Evolutionary conservation across 1,140 invertebrate genomes (phyloP).

Genomic region (Phymastichus coffea): DNA sequence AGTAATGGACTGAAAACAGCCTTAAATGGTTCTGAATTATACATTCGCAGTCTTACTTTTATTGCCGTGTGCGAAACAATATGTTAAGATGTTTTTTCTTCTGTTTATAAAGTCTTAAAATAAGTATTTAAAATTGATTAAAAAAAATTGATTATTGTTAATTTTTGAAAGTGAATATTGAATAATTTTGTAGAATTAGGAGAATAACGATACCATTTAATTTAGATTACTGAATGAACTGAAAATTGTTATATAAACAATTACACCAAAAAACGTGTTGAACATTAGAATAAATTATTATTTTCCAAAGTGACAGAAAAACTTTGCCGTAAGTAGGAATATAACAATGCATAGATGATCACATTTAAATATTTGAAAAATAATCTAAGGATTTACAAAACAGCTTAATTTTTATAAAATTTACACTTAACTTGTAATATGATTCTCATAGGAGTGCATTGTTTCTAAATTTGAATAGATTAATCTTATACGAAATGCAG

Average conservation of each 20-base stretch:
- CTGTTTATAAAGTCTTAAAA: slow-evolving; percentile 1
- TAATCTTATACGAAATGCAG: not conserved
- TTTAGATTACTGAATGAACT: no score
- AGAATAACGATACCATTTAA: no score
- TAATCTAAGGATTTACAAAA: slow-evolving; percentile 19
- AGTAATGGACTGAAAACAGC: slow-evolving; percentile 12
- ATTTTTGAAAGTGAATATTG: slow-evolving; percentile 5
- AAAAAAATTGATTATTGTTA: slow-evolving; percentile 1
- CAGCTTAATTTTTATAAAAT: not conserved
- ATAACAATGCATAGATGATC: slow-evolving; percentile 6
- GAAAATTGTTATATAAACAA: not conserved
- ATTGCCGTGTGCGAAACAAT: not conserved
- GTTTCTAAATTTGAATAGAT: not conserved
- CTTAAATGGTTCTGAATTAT: slow-evolving; percentile 12
- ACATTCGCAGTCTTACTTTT: slow-evolving; percentile 14
- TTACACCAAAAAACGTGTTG: not conserved
- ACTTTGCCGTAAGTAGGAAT: slow-evolving; percentile 2
- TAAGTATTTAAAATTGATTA: slow-evolving; percentile 10
- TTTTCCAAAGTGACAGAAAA: slow-evolving; percentile 17
- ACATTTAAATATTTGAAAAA: slow-evolving; percentile 11
- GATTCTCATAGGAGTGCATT: not conserved
- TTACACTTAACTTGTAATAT: not conserved
- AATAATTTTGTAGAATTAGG: slow-evolving; percentile 1
- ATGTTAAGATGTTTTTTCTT: slow-evolving; percentile 5
- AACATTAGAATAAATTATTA: slow-evolving; percentile 1